These are phyloP conservation scores for Pyralis farinalis DNA, from an alignment of 2,888 invertebrate species.

Conservation along the genomic window DNA sequence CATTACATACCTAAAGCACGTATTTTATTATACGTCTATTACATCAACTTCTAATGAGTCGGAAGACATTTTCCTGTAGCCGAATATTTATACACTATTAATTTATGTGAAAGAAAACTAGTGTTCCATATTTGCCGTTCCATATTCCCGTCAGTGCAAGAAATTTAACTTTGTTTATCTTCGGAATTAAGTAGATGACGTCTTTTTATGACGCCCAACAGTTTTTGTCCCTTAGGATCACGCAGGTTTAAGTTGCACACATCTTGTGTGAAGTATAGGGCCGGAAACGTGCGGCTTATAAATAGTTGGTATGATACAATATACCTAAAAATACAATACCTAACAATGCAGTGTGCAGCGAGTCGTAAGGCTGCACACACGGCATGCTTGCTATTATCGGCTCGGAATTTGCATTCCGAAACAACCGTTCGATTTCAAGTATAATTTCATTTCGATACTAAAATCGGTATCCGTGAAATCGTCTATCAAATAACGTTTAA, in stretches of 20 bases:
- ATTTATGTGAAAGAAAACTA: too few species aligned
- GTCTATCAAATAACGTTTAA: slow-evolving; percentile 25
- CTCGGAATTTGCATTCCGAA: slow-evolving; percentile 44
- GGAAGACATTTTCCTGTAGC: too few species aligned
- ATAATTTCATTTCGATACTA: slow-evolving; percentile 41
- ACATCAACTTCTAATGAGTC: too few species aligned
- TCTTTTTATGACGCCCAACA: neutral
- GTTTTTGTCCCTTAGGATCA: neutral
- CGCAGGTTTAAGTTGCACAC: slow-evolving; percentile 21
- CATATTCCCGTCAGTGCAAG: neutral
- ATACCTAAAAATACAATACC: slow-evolving; percentile 23
- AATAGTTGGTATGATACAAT: slow-evolving; percentile 51
- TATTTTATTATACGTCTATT: too few species aligned
- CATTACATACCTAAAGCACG: too few species aligned
- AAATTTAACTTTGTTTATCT: neutral
- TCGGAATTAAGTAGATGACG: too few species aligned
- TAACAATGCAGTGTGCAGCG: slow-evolving; percentile 16
- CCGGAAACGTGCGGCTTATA: slow-evolving; percentile 47
- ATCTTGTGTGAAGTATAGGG: slow-evolving; percentile 36
- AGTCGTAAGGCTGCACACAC: slow-evolving; percentile 13
- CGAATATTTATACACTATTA: too few species aligned
- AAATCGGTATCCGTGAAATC: slow-evolving; percentile 47
- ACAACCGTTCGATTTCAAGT: slow-evolving; percentile 51
- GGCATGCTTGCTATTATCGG: slow-evolving; percentile 39
- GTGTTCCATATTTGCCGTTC: too few species aligned